A percentile compares a stretch with the other conserved stretches of the same genome.
phyloP scores from a whole-genome alignment of 2,888 invertebrate genomes.

The Drosophila quasianomalipes region DNA sequence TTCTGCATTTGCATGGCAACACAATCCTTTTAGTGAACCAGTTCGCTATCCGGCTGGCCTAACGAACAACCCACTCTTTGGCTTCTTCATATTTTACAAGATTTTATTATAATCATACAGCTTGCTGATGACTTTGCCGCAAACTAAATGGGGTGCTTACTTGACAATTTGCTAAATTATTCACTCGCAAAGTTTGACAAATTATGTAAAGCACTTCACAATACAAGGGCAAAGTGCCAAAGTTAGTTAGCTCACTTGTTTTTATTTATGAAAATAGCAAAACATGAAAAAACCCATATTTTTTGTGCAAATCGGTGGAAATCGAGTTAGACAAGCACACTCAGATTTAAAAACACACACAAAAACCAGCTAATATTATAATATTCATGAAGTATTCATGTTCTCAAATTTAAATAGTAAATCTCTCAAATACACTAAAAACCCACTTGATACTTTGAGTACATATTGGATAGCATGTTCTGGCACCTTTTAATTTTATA shows the following conservation, averaged over 20 bases:
- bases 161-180: slow-evolving; percentile 29
- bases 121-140: slow-evolving; percentile 35
- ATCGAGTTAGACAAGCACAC: background rate
- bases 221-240: slow-evolving; percentile 8
- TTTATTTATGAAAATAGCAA: background rate
- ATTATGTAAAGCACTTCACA: slow-evolving; percentile 30
- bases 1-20: slow-evolving; percentile 42
- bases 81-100: slow-evolving; percentile 24
- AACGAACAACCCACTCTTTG: slow-evolving; percentile 32
- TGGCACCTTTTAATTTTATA: slow-evolving; percentile 32
- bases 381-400: background rate
- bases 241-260: slow-evolving; percentile 25
- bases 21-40: slow-evolving; percentile 42
- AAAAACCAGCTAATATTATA: background rate
- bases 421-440: background rate
- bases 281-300: background rate
- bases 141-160: slow-evolving; percentile 16
- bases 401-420: background rate
- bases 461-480: background rate
- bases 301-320: no score
- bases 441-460: background rate
- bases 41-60: slow-evolving; percentile 38
- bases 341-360: background rate
- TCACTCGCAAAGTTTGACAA: slow-evolving; percentile 21
- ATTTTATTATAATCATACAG: slow-evolving; percentile 41